These are phyloP conservation scores for Isoperla grammatica DNA, from an alignment of 2,888 invertebrate genomes.

Conservation along the genomic window DNA sequence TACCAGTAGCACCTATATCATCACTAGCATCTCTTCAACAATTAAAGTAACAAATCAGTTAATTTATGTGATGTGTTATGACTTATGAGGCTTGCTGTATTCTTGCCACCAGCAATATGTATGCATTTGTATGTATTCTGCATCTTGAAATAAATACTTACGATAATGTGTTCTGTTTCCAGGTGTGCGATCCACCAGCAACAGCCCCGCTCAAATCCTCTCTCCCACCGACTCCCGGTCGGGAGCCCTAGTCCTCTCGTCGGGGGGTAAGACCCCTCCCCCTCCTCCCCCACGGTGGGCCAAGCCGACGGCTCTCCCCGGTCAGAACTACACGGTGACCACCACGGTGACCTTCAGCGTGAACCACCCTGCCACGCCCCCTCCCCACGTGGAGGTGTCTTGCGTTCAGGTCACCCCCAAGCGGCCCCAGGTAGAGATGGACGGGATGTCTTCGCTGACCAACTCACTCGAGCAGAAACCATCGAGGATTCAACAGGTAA, in stretches of 20 bases:
- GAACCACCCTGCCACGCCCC: slow-evolving; percentile 50
- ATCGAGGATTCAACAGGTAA: slow-evolving; percentile 23
- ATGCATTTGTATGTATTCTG: too few species aligned
- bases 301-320: slow-evolving; percentile 54
- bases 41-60: too few species aligned
- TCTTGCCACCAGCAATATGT: too few species aligned
- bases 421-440: slow-evolving; percentile 40
- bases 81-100: too few species aligned
- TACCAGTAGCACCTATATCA: too few species aligned
- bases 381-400: slow-evolving; percentile 37
- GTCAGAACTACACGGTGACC: slow-evolving; percentile 73
- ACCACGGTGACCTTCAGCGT: slow-evolving; percentile 83
- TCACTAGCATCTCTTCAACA: too few species aligned
- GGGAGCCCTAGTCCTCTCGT: slow-evolving; percentile 18
- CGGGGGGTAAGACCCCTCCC: slow-evolving; percentile 56
- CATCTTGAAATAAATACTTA: too few species aligned
- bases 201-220: slow-evolving; percentile 34
- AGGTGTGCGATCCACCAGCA: slow-evolving; percentile 16
- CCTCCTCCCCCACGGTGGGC: slow-evolving; percentile 83
- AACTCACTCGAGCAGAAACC: slow-evolving; percentile 37
- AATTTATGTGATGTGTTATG: too few species aligned
- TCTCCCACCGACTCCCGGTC: slow-evolving; percentile 24
- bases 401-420: slow-evolving; percentile 33
- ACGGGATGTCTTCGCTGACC: slow-evolving; percentile 40
- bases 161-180: too few species aligned